phyloP scores from a whole-genome alignment of 2,113 vertebrate genomes.

The Serilophus lunatus region DNA sequence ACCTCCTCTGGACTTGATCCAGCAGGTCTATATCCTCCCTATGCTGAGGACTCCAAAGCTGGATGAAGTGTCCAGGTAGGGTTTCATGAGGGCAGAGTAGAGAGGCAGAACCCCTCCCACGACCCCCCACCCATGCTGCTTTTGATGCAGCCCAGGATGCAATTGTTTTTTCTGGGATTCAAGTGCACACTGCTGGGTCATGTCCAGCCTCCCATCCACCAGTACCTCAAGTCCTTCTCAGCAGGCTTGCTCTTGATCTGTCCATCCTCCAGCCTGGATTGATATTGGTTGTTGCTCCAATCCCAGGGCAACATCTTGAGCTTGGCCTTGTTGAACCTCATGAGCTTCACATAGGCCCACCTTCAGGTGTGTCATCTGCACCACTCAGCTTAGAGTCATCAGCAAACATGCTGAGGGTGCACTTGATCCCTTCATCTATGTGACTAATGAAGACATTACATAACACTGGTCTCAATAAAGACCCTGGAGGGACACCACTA shows the following conservation, averaged over 20 bases:
- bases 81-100: not conserved
- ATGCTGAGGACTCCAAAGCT: not conserved
- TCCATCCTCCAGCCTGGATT: not conserved
- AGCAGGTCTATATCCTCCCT: not conserved
- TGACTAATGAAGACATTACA: not conserved
- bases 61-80: not conserved
- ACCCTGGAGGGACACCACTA: not conserved
- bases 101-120: not conserved
- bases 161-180: not conserved
- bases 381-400: not conserved
- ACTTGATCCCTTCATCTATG: not conserved
- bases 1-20: not conserved
- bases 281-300: no score
- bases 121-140: rapidly evolving
- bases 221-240: not conserved
- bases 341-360: no score
- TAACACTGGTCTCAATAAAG: not conserved
- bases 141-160: not conserved
- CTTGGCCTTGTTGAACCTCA: not conserved
- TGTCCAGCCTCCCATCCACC: not conserved
- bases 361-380: not conserved
- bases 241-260: not conserved
- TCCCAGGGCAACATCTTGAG: not conserved
- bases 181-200: not conserved
- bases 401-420: not conserved